Evolutionary conservation across 2,797 vertebrate genomes (phyloP).

Genomic region (Sciurus carolinensis): DNA sequence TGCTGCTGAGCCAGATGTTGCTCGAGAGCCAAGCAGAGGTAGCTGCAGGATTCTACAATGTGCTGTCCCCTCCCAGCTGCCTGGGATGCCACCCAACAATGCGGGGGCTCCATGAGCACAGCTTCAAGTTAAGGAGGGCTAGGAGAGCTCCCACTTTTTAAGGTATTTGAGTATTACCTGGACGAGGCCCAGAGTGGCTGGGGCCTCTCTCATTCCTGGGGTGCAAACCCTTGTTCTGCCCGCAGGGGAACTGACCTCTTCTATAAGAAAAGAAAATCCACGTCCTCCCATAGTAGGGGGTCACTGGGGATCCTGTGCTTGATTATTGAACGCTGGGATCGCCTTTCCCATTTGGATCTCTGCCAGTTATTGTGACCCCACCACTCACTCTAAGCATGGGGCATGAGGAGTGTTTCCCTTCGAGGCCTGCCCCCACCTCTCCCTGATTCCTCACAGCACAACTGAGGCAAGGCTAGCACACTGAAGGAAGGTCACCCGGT

Average conservation of each 20-base stretch:
- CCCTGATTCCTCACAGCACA: background rate
- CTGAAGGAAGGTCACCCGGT: background rate
- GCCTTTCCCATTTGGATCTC: background rate
- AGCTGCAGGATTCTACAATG: background rate
- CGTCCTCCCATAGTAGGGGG: background rate
- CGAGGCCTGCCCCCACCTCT: background rate
- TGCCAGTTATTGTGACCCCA: too few relatives aligned
- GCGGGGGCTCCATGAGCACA: background rate
- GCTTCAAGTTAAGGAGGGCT: background rate
- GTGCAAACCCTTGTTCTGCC: background rate
- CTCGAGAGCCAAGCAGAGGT: background rate
- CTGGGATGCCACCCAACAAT: background rate
- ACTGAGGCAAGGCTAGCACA: background rate
- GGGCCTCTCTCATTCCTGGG: background rate
- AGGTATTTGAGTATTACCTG: background rate
- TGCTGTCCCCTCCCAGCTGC: background rate
- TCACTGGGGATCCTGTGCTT: accelerated
- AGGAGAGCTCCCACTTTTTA: background rate
- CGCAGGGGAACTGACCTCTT: background rate
- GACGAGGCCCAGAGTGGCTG: background rate
- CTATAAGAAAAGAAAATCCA: background rate
- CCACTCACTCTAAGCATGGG: background rate
- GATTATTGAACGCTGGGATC: background rate
- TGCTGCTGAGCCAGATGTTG: constrained; percentile 1
- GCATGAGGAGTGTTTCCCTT: background rate